Evolutionary conservation across 2,797 vertebrate species (phyloP).

Genomic region (Enteromius argenteus): DNA sequence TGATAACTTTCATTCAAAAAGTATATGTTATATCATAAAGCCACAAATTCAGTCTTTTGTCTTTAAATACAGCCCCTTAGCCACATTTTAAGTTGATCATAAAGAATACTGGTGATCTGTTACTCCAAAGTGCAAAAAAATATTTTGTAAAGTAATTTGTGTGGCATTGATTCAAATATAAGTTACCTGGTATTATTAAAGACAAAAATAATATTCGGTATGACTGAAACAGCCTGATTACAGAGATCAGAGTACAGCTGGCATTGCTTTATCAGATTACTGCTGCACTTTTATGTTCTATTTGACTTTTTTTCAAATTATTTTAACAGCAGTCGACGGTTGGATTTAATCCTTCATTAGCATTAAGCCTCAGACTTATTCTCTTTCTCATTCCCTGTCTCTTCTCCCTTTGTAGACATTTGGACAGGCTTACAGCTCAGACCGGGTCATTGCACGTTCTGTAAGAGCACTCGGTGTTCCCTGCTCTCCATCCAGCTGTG

Average conservation of each 20-base stretch:
- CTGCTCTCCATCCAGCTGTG: constrained; percentile 34
- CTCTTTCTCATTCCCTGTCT: constrained; percentile 20
- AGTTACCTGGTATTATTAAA: not conserved
- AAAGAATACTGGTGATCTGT: not conserved
- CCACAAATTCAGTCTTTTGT: not conserved
- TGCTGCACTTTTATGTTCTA: not conserved
- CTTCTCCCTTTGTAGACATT: constrained; percentile 9
- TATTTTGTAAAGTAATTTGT: not conserved
- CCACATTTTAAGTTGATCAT: not conserved
- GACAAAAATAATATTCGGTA: not conserved
- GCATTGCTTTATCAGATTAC: constrained; percentile 27
- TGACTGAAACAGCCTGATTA: not conserved
- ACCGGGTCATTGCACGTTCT: not conserved
- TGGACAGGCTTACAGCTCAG: not conserved
- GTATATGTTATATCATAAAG: not conserved
- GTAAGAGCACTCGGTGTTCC: not conserved
- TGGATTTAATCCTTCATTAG: constrained; percentile 24
- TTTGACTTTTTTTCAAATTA: constrained; percentile 27
- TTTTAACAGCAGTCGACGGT: constrained; percentile 26
- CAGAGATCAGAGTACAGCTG: not conserved
- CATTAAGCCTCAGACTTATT: constrained; percentile 12
- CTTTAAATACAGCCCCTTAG: not conserved
- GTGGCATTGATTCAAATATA: not conserved
- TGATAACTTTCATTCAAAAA: not conserved
- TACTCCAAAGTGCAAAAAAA: not conserved